Conservation (phyloP, 2,888 invertebrate genomes). For the Tachina grossa region DNA sequence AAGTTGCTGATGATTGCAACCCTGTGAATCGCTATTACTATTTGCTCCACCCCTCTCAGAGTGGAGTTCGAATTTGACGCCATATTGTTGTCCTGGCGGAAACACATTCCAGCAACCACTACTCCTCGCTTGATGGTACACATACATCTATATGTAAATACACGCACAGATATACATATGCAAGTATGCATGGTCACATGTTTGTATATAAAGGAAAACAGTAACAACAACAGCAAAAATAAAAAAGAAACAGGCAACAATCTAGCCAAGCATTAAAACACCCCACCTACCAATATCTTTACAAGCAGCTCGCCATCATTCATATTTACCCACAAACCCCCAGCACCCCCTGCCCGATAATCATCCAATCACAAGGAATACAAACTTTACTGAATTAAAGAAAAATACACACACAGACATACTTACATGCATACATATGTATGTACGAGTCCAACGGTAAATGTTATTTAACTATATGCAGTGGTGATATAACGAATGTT, state of each 20-base stretch:
- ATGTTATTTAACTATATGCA: not conserved
- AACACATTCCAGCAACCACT: not conserved
- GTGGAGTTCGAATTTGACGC: conserved; percentile 54
- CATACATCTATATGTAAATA: not conserved
- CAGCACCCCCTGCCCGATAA: conserved; percentile 11
- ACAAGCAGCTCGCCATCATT: not conserved
- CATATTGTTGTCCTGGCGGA: conserved; percentile 52
- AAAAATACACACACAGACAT: not conserved
- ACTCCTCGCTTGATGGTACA: not conserved
- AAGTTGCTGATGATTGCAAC: conserved; percentile 41
- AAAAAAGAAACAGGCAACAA: conserved; percentile 24
- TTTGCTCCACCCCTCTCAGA: conserved; percentile 65
- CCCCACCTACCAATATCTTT: not conserved
- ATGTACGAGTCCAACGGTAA: not conserved
- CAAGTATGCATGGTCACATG: no score
- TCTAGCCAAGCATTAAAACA: conserved; percentile 26
- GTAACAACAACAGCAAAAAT: conserved; percentile 10
- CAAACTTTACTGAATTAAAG: conserved; percentile 31
- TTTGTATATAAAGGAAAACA: not conserved
- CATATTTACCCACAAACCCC: conserved; percentile 6
- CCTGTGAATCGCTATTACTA: conserved; percentile 30
- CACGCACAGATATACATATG: not conserved
- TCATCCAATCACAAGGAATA: conserved; percentile 41
- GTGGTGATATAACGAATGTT: not conserved
- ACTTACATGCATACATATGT: no score